Conservation (phyloP, 2,797 vertebrate genomes). For the Chelon auratus region DNA sequence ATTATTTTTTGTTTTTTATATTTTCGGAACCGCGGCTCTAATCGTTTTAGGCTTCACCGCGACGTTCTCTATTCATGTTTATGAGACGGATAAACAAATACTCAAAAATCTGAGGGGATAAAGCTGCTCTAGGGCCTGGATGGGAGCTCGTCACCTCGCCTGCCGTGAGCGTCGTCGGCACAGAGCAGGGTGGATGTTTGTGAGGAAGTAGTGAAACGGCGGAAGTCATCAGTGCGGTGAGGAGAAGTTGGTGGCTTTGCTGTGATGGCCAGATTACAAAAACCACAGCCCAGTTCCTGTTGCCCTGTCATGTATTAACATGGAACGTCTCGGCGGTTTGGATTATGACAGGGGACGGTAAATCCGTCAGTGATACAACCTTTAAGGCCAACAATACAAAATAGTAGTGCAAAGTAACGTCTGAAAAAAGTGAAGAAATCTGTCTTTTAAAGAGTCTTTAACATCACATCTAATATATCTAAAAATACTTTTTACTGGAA, state of each 20-base stretch:
- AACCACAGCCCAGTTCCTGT: conserved; percentile 44
- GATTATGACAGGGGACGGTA: neutral
- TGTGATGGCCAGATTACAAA: conserved; percentile 58
- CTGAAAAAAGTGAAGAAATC: no score
- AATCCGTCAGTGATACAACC: no score
- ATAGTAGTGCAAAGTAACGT: no score
- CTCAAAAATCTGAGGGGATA: no score
- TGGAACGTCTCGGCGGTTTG: conserved; percentile 8
- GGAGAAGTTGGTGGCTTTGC: conserved; percentile 51
- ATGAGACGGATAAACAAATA: conserved; percentile 2
- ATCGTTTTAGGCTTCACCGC: conserved; percentile 25
- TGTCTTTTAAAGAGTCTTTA: no score
- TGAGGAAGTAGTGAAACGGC: conserved; percentile 59
- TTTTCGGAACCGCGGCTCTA: conserved; percentile 21
- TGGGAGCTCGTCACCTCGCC: neutral
- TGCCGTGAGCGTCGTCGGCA: neutral
- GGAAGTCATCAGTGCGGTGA: conserved; percentile 63
- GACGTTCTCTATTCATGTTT: neutral
- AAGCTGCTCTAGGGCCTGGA: no score
- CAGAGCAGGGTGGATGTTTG: conserved; percentile 33
- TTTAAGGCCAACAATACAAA: no score
- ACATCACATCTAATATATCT: no score
- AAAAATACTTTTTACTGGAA: no score
- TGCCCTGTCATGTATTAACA: neutral
- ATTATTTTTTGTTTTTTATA: neutral